These are phyloP conservation scores for Meta bourneti DNA, from an alignment of 2,888 invertebrate species.

Conservation along the genomic window DNA sequence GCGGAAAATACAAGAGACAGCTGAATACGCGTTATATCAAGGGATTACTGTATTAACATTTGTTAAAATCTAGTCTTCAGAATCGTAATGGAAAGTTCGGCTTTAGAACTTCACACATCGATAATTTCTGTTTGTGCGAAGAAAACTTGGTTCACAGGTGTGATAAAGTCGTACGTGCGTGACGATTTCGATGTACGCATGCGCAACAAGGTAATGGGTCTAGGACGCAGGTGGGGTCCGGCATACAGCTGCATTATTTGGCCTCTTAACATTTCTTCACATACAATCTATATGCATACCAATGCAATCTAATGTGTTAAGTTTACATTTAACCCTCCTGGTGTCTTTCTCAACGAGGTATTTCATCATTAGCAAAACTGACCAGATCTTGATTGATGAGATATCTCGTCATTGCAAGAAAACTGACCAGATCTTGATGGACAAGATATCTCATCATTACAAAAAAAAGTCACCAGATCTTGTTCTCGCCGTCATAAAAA, in stretches of 20 bases:
- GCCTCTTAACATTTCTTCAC: background rate
- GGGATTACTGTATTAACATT: background rate
- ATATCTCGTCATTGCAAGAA: too few relatives aligned
- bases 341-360: too few relatives aligned
- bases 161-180: constrained; percentile 8
- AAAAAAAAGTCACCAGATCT: too few relatives aligned
- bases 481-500: too few relatives aligned
- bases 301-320: background rate
- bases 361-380: too few relatives aligned
- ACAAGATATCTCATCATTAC: too few relatives aligned
- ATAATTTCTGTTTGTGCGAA: background rate
- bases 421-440: too few relatives aligned
- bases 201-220: constrained; percentile 22
- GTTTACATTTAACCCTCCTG: too few relatives aligned
- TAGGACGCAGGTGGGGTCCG: constrained; percentile 25
- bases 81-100: background rate
- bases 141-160: constrained; percentile 21
- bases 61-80: too few relatives aligned
- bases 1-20: too few relatives aligned
- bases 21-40: background rate
- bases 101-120: background rate
- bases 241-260: background rate
- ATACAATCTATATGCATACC: background rate
- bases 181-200: constrained; percentile 9
- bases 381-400: too few relatives aligned